Base-by-base conservation (phyloP, 2,888 invertebrate genomes). In the Rhagonycha lutea region DNA sequence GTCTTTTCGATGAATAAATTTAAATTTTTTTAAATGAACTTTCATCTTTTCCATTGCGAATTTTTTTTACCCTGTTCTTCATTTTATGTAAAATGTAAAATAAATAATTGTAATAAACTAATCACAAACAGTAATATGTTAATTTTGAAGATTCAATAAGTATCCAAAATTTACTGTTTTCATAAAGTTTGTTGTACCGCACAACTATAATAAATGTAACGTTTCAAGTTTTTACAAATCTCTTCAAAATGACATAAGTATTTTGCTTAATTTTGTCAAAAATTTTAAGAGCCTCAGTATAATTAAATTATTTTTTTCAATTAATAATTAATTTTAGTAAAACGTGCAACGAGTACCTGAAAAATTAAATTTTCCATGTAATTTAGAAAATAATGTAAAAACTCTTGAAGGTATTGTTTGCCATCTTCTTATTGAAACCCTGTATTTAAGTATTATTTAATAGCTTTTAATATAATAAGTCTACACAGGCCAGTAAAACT, bases 291-390 rank as follows among this genome's bases (percentile, higher is more conserved):
- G 47, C 2, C n/a, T 28, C 2, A n/a, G 4, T n/a, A n/a, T n/a
- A 47, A 47, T 47, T 47, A 47, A 47, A 47, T n/a, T 47, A 12
- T 47, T 47, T n/a, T 47, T 0, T 47, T n/a, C n/a, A 47, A 47
- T 71, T 47, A 29, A 72, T 68, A 60, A 63, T 29, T 28, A 71
- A 71, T 32, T 68, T 62, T 69, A 63, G 14, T 14, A 68, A 71
- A 68, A 71, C 69, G 72, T 75, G 75, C 75, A 72, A 65, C 61
- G 70, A 70, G 76, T 76, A 76, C 76, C 76, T 76, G 76, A 76
- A 76, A 76, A 76, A 28, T 65, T 24, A n/a, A 24, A 65, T 65
- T 65, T 65, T 23, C 63, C 63, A 68, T 69, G 24, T 29, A 73
- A 61, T 14, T 69, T 73, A 61, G 18, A 70, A 69, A 10, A 61